phyloP scores from a whole-genome alignment of 2,113 vertebrate genomes.

The Cephalopterus ornatus region DNA sequence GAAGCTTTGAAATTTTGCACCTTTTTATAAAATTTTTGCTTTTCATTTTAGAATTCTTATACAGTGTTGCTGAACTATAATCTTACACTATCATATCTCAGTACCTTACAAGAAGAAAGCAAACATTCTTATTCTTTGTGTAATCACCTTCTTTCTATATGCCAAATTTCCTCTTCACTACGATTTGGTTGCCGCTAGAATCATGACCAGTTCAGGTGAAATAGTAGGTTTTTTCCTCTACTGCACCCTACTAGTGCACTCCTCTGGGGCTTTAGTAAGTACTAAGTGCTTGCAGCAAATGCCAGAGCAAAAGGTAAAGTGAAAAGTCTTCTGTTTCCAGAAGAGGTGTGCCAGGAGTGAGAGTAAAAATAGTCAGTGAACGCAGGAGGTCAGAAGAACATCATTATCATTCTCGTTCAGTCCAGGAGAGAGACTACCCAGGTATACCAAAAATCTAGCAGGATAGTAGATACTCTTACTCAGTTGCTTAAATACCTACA shows the following conservation, averaged over 20 bases:
- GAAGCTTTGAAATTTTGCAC: background rate
- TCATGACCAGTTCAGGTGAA: background rate
- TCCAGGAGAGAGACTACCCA: background rate
- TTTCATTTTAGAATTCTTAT: background rate
- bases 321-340: background rate
- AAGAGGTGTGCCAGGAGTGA: background rate
- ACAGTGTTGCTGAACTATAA: background rate
- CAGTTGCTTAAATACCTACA: background rate
- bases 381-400: background rate
- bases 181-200: background rate
- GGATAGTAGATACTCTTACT: background rate
- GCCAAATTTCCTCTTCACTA: background rate
- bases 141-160: background rate
- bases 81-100: background rate
- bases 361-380: background rate
- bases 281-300: background rate
- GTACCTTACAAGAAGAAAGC: background rate
- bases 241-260: background rate
- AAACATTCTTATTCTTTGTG: background rate
- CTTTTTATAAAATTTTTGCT: background rate
- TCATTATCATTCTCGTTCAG: background rate
- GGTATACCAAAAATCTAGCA: background rate
- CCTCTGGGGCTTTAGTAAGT: background rate
- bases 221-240: background rate
- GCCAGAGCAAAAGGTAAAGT: background rate